A percentile compares a stretch with the other conserved stretches of the same genome.
Evolutionary conservation across 1,140 invertebrate genomes (phyloP).

Genomic region (Drosophila nikananu): DNA sequence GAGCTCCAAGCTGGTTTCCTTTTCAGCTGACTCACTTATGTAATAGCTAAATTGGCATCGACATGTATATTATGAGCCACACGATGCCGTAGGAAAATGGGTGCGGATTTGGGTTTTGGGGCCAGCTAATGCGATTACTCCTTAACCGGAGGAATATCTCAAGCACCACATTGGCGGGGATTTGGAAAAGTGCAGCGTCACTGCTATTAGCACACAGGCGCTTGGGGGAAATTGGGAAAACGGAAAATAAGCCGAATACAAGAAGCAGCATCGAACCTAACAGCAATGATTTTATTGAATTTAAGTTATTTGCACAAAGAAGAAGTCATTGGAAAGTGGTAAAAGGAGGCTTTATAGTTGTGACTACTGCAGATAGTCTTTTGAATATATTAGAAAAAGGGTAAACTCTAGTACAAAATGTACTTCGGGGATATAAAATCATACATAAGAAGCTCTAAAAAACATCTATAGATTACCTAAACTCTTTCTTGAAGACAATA

Average conservation of each 20-base stretch:
- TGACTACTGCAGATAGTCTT: neutral
- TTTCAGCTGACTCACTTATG: constrained; percentile 79
- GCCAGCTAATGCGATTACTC: constrained; percentile 53
- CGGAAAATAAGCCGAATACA: constrained; percentile 16
- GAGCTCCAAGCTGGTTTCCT: constrained; percentile 39
- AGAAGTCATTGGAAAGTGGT: too few species aligned
- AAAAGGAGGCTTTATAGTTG: too few species aligned
- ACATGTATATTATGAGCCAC: constrained; percentile 75
- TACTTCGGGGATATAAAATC: too few species aligned
- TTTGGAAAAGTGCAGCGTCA: constrained; percentile 60
- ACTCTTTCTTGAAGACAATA: neutral
- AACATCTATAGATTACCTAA: neutral
- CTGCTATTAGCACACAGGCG: constrained; percentile 41
- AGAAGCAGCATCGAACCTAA: neutral
- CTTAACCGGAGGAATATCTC: constrained; percentile 32
- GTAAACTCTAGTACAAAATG: too few species aligned
- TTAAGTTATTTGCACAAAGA: neutral
- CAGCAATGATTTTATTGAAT: neutral
- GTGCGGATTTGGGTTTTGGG: constrained; percentile 14
- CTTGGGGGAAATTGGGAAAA: constrained; percentile 6
- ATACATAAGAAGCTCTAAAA: neutral
- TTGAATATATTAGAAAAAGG: neutral
- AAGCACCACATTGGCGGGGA: neutral
- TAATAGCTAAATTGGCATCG: constrained; percentile 81
- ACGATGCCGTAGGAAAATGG: constrained; percentile 51